These are phyloP conservation scores for Branchinecta lindahli DNA, from an alignment of 1,140 invertebrate species.

Conservation along the genomic window DNA sequence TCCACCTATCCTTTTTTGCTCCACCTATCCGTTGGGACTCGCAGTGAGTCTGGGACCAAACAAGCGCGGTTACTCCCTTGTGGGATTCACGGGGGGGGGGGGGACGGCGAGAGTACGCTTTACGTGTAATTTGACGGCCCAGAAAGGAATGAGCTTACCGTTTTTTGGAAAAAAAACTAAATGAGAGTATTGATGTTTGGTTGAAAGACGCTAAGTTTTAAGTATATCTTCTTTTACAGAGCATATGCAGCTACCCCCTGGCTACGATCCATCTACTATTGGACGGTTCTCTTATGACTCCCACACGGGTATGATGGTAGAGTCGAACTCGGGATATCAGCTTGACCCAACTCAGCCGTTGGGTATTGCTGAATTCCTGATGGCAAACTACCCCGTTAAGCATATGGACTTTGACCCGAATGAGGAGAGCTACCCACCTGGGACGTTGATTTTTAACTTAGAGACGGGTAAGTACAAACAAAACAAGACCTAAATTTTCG, in stretches of 20 bases:
- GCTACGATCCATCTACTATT: constrained; percentile 1
- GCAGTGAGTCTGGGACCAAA: no score
- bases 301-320: background rate
- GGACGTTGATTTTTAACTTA: background rate
- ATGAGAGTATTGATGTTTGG: no score
- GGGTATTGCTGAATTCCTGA: constrained; percentile 1
- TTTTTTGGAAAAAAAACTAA: no score
- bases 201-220: background rate
- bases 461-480: background rate
- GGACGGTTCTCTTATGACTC: background rate
- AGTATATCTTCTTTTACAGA: background rate
- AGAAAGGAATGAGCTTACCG: no score
- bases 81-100: no score
- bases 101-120: no score
- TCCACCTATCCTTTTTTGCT: no score
- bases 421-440: background rate
- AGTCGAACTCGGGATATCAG: background rate
- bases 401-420: background rate
- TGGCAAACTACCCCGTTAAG: background rate
- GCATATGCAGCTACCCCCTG: constrained; percentile 2
- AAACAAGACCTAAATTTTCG: no score
- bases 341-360: constrained; percentile 7
- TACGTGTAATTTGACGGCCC: no score
- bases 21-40: no score
- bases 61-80: no score